phyloP scores from a whole-genome alignment of 2,888 invertebrate species.

The Amiota communis region DNA sequence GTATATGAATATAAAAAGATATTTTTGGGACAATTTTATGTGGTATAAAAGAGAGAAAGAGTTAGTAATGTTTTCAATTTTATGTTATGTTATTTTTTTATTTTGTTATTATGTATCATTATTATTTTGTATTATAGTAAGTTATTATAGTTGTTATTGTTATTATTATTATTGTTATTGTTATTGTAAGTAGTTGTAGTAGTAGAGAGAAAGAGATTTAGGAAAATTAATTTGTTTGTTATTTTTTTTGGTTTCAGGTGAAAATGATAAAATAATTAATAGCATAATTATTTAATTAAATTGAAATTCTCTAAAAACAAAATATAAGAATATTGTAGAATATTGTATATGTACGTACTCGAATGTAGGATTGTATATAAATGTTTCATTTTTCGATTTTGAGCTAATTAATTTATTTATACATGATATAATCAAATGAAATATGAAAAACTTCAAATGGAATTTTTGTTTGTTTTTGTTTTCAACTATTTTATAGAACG shows the following conservation, averaged over 20 bases:
- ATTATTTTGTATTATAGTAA: too few species aligned
- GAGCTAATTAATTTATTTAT: not conserved
- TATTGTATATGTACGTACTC: not conserved
- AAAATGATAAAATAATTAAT: constrained; percentile 22
- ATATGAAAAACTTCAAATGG: not conserved
- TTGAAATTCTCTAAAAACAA: not conserved
- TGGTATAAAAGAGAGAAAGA: constrained; percentile 38
- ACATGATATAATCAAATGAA: not conserved
- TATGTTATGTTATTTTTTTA: not conserved
- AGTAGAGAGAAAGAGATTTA: not conserved
- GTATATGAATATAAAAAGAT: not conserved
- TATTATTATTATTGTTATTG: not conserved
- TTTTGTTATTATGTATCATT: too few species aligned
- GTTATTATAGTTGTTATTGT: not conserved
- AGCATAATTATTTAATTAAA: constrained; percentile 15
- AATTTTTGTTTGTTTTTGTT: too few species aligned
- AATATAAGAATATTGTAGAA: not conserved
- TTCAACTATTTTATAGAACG: too few species aligned
- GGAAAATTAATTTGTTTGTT: not conserved
- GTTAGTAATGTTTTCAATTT: constrained; percentile 31
- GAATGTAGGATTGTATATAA: not conserved
- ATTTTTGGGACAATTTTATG: not conserved
- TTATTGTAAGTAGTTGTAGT: not conserved
- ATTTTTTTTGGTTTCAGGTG: not conserved
- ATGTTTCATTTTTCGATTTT: constrained; percentile 3